Evolutionary conservation across 2,797 vertebrate species (phyloP).

Genomic region (Halcyon chelicuti): DNA sequence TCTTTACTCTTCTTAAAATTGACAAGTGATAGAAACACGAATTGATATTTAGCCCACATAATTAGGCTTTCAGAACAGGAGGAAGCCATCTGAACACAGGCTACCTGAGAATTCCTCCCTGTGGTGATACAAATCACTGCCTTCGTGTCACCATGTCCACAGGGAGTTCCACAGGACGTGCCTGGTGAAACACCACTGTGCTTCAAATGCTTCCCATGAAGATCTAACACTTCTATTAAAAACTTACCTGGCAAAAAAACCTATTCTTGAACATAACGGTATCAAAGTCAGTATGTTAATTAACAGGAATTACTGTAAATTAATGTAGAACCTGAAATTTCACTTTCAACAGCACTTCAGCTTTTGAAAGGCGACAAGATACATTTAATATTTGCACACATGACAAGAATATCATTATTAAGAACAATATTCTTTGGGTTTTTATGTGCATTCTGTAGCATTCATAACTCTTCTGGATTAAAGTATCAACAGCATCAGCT

Average conservation of each 20-base stretch:
- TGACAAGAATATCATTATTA: conserved; percentile 79
- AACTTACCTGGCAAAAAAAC: neutral
- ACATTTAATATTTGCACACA: conserved; percentile 82
- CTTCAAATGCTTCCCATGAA: neutral
- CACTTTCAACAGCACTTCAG: conserved; percentile 84
- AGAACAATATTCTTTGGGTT: conserved; percentile 82
- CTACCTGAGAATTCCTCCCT: neutral
- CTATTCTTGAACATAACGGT: neutral
- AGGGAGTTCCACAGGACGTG: neutral
- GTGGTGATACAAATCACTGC: neutral
- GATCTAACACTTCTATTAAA: neutral
- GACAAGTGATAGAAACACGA: neutral
- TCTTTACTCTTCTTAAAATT: neutral
- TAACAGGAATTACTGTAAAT: neutral
- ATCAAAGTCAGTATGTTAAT: neutral
- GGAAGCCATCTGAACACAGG: neutral
- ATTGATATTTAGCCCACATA: neutral
- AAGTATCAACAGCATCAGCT: neutral
- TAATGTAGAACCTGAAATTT: conserved; percentile 83
- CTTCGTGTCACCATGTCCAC: neutral
- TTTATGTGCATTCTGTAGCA: conserved; percentile 77
- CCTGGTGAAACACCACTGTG: neutral
- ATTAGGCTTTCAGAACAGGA: neutral
- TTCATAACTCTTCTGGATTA: neutral
- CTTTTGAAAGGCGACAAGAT: conserved; percentile 86